Conservation (phyloP, 2,888 invertebrate genomes). For the Acholoe squamosa region DNA sequence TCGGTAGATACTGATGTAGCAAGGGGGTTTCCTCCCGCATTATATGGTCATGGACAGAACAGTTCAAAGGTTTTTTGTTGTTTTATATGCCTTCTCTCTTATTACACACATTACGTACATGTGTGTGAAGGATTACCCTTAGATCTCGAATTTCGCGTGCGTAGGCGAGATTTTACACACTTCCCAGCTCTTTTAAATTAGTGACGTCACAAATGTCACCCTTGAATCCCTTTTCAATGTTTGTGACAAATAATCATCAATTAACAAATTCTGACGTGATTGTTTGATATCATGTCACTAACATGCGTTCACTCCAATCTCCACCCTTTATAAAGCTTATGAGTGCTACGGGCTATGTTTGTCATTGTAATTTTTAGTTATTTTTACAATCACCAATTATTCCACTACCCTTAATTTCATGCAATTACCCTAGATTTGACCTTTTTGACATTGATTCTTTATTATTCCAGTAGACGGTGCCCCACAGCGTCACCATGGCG, state of each 20-base stretch:
- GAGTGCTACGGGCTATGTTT: not conserved
- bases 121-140: not conserved
- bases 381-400: not conserved
- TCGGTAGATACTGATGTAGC: too few species aligned
- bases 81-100: not conserved
- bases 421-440: constrained; percentile 20
- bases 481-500: not conserved
- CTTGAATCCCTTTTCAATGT: not conserved
- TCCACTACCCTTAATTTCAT: not conserved
- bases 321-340: not conserved
- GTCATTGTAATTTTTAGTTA: constrained; percentile 8
- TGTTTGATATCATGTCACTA: too few species aligned
- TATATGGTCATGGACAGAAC: too few species aligned
- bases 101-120: not conserved
- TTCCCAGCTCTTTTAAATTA: not conserved
- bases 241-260: not conserved
- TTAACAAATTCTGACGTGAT: not conserved
- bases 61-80: too few species aligned
- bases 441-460: constrained; percentile 12
- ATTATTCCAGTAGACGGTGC: constrained; percentile 17
- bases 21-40: too few species aligned
- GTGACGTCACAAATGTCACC: not conserved
- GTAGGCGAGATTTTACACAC: not conserved
- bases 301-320: too few species aligned
- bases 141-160: not conserved